A percentile compares a stretch with the other conserved stretches of the same genome.
Evolutionary conservation across 2,797 vertebrate species (phyloP).

Genomic region (Coluber constrictor): DNA sequence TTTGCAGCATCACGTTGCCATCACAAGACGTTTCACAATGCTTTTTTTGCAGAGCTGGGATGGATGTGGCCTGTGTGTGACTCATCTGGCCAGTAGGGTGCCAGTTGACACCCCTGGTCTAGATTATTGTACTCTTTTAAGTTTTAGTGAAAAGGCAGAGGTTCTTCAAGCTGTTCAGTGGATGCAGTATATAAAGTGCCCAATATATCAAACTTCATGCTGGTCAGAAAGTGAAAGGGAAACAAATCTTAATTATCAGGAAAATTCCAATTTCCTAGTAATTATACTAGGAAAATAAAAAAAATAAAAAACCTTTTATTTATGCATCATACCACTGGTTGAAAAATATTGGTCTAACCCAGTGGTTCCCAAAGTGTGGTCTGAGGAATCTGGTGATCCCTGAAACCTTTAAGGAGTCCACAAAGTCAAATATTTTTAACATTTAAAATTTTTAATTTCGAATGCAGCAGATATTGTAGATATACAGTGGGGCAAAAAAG

Average conservation of each 20-base stretch:
- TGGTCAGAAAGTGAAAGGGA: neutral
- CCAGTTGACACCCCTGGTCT: neutral
- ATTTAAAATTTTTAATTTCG: neutral
- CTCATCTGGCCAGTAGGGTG: rapidly evolving
- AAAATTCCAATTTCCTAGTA: neutral
- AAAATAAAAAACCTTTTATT: neutral
- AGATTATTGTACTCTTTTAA: neutral
- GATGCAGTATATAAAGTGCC: neutral
- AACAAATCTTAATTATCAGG: neutral
- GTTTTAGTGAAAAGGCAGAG: neutral
- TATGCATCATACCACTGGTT: neutral
- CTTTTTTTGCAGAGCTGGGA: neutral
- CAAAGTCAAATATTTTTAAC: neutral
- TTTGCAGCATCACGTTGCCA: neutral
- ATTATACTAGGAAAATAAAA: neutral
- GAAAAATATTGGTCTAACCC: neutral
- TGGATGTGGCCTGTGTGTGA: neutral
- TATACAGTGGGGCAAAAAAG: neutral
- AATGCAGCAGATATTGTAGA: neutral
- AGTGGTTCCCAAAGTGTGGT: neutral
- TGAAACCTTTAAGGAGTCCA: neutral
- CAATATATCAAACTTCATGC: neutral
- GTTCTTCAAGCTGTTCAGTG: neutral
- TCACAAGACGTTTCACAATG: neutral
- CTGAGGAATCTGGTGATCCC: neutral